Base-by-base conservation (phyloP, 92 coral and sea anemone genomes). In the Isaurus tuberculatus region DNA sequence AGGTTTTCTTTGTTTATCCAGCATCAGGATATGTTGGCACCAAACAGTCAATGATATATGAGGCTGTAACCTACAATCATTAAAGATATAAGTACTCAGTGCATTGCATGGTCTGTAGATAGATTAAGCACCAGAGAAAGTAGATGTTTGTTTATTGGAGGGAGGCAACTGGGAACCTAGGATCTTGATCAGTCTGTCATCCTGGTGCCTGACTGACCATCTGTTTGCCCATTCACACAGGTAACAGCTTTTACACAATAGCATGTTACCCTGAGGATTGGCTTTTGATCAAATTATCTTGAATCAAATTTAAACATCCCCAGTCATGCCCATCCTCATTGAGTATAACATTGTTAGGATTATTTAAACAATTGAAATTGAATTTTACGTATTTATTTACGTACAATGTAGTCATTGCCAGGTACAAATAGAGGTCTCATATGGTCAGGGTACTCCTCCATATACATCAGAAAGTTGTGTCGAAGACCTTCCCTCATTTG, bases 381-480 rank as follows among this genome's bases (percentile, higher is more conserved):
- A 68, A 68, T 34, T 28, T 67, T 68, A 33, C n/a, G n/a, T n/a
- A n/a, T n/a, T n/a, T n/a, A n/a, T n/a, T n/a, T n/a, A n/a, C 49
- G 34, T 84, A 72, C 87, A 72, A 60, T 72, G 55, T 72, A 84
- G 55, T 84, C 87, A 68, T 84, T 79, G 75, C 87, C 87, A 72
- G 87, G 81, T 27, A 84, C 87, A 84, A 84, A 72, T 68, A 84
- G 81, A 67, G 66, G 75, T 37, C 69, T 58, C 87, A 72, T 61
- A 34, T 61, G 81, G 75, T 57, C 67, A 40, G 81, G 80, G 65
- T 84, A 73, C 69, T 84, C 68, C 49, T 83, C 86, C 86, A 55
- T 83, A 29, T 22, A 19, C 28, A 33, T 48, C 86, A 83, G 67
- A 66, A 44, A 83, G 20, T 75, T 75, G 48, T 83, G 86, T 65